These are phyloP conservation scores for Lophius piscatorius DNA, from an alignment of 2,113 vertebrate species.

Conservation along the genomic window DNA sequence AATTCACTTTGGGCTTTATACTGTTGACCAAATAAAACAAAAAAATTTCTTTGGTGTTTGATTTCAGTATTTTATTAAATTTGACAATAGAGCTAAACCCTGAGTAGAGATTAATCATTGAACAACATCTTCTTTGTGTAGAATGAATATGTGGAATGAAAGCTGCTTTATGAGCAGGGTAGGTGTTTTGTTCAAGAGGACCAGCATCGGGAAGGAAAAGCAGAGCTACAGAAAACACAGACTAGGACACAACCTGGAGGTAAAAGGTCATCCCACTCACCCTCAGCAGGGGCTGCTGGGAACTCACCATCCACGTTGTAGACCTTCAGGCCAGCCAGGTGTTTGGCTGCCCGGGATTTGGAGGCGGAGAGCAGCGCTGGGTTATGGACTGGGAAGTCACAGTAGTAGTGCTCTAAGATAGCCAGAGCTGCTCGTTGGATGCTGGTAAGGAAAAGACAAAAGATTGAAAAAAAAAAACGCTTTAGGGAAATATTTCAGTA, in stretches of 20 bases:
- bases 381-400: slow-evolving; percentile 92
- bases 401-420: slow-evolving; percentile 93
- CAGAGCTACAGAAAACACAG: too few species aligned
- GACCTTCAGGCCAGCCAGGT: slow-evolving; percentile 90
- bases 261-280: slow-evolving; percentile 54
- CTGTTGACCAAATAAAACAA: too few species aligned
- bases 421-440: slow-evolving; percentile 91
- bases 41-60: too few species aligned
- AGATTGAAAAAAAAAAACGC: background rate
- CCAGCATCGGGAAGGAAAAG: background rate
- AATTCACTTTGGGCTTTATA: too few species aligned
- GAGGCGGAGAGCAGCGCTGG: slow-evolving; percentile 87
- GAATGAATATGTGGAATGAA: too few species aligned
- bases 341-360: slow-evolving; percentile 86
- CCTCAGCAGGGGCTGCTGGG: slow-evolving; percentile 59
- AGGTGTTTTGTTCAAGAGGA: too few species aligned
- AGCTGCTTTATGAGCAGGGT: too few species aligned
- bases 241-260: background rate
- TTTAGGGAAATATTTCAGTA: background rate
- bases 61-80: too few species aligned
- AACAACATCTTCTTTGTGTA: too few species aligned
- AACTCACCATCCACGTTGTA: slow-evolving; percentile 91
- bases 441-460: slow-evolving; percentile 64
- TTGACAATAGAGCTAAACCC: too few species aligned
- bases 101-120: too few species aligned